Conservation (phyloP, 2,888 invertebrate genomes). For the Harmothoe impar region DNA sequence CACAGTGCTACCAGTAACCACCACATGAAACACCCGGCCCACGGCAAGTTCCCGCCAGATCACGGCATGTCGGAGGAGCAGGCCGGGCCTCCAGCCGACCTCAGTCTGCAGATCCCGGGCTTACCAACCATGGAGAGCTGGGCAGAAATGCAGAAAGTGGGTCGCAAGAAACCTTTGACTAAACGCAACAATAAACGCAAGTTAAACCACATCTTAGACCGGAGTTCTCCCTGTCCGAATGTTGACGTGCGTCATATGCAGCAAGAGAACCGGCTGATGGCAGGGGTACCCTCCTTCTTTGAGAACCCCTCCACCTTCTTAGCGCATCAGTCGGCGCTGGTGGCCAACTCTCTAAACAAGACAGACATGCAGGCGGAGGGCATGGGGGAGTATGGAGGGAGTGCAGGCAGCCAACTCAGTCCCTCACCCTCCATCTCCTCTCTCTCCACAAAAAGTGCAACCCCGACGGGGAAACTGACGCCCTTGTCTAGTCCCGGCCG, state of each 20-base stretch:
- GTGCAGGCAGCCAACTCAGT: conserved; percentile 16
- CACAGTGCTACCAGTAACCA: not conserved
- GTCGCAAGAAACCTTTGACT: not conserved
- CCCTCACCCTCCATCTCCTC: conserved; percentile 75
- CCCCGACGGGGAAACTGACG: conserved; percentile 51
- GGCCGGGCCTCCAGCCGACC: not conserved
- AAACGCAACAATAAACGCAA: conserved; percentile 52
- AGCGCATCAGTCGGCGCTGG: conserved; percentile 93
- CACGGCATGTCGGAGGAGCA: not conserved
- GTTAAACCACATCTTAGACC: conserved; percentile 73
- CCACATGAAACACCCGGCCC: not conserved
- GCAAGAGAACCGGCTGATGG: conserved; percentile 74
- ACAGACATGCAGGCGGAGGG: conserved; percentile 7
- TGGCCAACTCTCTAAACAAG: conserved; percentile 82
- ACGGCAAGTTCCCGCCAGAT: not conserved
- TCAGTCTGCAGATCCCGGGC: conserved; percentile 17
- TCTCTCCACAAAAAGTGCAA: conserved; percentile 61
- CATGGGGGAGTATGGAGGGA: not conserved
- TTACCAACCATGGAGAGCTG: conserved; percentile 54
- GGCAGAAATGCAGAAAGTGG: conserved; percentile 51
- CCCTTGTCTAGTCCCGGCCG: conserved; percentile 60
- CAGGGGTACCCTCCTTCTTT: conserved; percentile 88
- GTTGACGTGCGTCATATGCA: conserved; percentile 86
- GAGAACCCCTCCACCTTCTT: conserved; percentile 95
- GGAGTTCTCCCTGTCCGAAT: conserved; percentile 85